These are phyloP conservation scores for Heliconius congener DNA, from an alignment of 1,140 invertebrate species.

Conservation along the genomic window DNA sequence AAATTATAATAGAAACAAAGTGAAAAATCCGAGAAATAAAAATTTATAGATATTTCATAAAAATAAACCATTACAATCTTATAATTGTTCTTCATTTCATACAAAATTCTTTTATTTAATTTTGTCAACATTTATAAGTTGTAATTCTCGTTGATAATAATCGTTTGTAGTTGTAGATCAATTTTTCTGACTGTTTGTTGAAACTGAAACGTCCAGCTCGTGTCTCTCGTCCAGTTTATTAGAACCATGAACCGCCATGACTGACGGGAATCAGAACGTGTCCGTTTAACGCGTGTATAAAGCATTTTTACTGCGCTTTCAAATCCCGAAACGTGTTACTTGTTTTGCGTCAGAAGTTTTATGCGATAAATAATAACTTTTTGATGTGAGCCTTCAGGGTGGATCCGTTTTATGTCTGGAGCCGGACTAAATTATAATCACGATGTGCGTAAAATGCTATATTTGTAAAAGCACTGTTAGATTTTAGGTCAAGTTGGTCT, in stretches of 20 bases:
- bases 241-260: slow-evolving; percentile 24
- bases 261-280: slow-evolving; percentile 38
- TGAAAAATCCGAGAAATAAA: too few relatives aligned
- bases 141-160: not conserved
- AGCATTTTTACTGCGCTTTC: slow-evolving; percentile 48
- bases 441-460: slow-evolving; percentile 16
- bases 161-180: not conserved
- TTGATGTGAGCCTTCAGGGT: slow-evolving; percentile 46
- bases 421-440: slow-evolving; percentile 24
- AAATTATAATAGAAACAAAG: too few relatives aligned
- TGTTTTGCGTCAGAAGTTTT: slow-evolving; percentile 60
- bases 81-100: too few relatives aligned
- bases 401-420: slow-evolving; percentile 43
- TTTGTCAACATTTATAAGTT: too few relatives aligned
- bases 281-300: slow-evolving; percentile 47
- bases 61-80: too few relatives aligned
- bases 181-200: slow-evolving; percentile 1
- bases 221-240: slow-evolving; percentile 12
- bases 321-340: slow-evolving; percentile 46
- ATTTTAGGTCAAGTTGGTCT: not conserved
- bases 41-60: too few relatives aligned
- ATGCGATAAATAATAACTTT: slow-evolving; percentile 60
- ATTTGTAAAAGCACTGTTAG: not conserved
- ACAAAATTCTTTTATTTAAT: too few relatives aligned
- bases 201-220: slow-evolving; percentile 16